Conservation (phyloP, 2,113 vertebrate species). For the Penelope pileata region DNA sequence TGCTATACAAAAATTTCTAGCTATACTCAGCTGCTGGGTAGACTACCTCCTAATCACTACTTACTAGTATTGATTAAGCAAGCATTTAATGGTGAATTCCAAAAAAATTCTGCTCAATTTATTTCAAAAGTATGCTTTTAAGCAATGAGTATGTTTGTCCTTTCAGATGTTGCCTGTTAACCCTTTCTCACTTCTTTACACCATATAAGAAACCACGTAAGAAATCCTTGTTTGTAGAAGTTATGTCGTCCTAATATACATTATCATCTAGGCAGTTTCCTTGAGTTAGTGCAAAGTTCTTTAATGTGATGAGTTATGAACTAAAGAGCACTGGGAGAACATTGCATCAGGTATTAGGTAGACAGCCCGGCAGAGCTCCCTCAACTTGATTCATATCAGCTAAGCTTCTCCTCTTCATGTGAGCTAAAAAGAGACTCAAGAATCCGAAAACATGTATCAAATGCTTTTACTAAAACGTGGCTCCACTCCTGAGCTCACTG, state of each 20-base stretch:
- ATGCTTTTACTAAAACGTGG: neutral
- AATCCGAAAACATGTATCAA: neutral
- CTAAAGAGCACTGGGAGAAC: neutral
- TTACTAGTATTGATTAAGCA: neutral
- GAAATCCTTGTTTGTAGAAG: neutral
- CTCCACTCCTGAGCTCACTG: neutral
- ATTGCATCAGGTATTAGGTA: neutral
- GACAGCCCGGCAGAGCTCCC: neutral
- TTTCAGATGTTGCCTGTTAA: neutral
- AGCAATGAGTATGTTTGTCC: rapidly evolving
- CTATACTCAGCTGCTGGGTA: neutral
- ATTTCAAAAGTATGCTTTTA: neutral
- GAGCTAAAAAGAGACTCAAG: neutral
- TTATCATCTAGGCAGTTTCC: neutral
- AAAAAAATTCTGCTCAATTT: neutral
- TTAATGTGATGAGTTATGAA: neutral
- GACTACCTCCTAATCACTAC: neutral
- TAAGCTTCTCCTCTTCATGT: neutral
- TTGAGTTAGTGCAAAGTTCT: neutral
- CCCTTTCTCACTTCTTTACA: neutral
- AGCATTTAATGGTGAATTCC: neutral
- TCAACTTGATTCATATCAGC: neutral
- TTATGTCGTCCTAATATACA: neutral
- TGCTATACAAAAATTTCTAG: neutral
- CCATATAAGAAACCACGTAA: neutral